Evolutionary conservation across 2,888 invertebrate genomes (phyloP).

Genomic region (Hyposoter didymator): DNA sequence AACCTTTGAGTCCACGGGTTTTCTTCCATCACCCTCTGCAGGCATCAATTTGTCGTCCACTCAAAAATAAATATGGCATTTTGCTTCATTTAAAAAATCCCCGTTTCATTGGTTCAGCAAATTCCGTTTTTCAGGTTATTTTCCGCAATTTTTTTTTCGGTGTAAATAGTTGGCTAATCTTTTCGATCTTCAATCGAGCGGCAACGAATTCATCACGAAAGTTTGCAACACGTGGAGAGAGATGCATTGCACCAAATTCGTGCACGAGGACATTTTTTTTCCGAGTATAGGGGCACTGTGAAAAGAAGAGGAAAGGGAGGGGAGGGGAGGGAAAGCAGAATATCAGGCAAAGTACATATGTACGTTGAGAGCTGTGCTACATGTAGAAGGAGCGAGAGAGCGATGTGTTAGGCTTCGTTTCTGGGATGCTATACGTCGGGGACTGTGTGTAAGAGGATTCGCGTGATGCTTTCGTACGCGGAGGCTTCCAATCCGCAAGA

Average conservation of each 20-base stretch:
- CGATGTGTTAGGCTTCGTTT: constrained; percentile 37
- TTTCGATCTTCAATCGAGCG: neutral
- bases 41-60: too few species aligned
- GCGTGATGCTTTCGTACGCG: constrained; percentile 53
- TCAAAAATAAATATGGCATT: too few species aligned
- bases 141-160: too few species aligned
- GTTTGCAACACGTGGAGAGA: neutral
- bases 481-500: constrained; percentile 54
- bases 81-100: too few species aligned
- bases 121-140: too few species aligned
- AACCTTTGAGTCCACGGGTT: too few species aligned
- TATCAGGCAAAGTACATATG: constrained; percentile 15
- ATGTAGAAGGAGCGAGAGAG: neutral
- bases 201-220: neutral
- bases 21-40: too few species aligned
- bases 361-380: neutral
- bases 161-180: neutral
- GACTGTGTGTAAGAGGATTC: constrained; percentile 55
- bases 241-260: constrained; percentile 14
- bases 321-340: constrained; percentile 22
- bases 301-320: constrained; percentile 1
- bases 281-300: constrained; percentile 4
- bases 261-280: constrained; percentile 17
- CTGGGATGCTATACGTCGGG: constrained; percentile 14
- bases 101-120: too few species aligned